A percentile compares a stretch with the other conserved stretches of the same genome.
phyloP scores from a whole-genome alignment of 2,113 vertebrate species.

The Nerophis ophidion region DNA sequence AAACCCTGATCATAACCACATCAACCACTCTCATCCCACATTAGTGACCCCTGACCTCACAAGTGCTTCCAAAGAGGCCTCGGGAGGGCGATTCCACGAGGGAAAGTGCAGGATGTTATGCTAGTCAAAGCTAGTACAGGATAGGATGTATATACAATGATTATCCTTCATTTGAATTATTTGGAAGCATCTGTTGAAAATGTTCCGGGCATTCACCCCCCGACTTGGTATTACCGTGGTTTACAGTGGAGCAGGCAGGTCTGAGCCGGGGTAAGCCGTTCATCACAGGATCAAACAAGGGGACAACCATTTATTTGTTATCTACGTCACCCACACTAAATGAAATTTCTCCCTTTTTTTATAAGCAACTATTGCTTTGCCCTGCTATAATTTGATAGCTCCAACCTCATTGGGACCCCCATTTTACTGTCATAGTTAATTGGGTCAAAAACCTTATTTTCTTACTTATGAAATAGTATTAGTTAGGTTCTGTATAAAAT shows the following conservation, averaged over 20 bases:
- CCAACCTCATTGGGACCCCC: no score
- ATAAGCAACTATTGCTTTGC: no score
- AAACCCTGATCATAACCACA: no score
- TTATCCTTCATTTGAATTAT: conserved; percentile 6
- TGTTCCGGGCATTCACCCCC: not conserved
- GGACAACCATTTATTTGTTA: conserved; percentile 3
- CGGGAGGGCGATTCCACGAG: not conserved
- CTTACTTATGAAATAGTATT: no score
- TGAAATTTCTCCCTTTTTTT: not conserved
- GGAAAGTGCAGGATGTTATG: conserved; percentile 1
- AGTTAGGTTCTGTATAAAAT: no score
- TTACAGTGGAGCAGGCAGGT: not conserved
- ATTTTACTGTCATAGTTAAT: no score
- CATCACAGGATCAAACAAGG: conserved; percentile 1
- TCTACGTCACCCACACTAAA: not conserved
- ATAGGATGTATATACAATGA: not conserved
- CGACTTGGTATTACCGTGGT: conserved; percentile 1
- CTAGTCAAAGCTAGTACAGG: not conserved
- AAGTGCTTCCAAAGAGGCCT: no score
- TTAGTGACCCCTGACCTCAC: no score
- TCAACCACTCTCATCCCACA: no score
- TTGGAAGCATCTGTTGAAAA: conserved; percentile 1
- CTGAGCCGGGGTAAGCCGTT: not conserved
- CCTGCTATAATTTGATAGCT: no score
- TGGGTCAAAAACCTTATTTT: no score